These are phyloP conservation scores for Lepidurus packardi DNA, from an alignment of 1,140 invertebrate genomes.

Conservation along the genomic window DNA sequence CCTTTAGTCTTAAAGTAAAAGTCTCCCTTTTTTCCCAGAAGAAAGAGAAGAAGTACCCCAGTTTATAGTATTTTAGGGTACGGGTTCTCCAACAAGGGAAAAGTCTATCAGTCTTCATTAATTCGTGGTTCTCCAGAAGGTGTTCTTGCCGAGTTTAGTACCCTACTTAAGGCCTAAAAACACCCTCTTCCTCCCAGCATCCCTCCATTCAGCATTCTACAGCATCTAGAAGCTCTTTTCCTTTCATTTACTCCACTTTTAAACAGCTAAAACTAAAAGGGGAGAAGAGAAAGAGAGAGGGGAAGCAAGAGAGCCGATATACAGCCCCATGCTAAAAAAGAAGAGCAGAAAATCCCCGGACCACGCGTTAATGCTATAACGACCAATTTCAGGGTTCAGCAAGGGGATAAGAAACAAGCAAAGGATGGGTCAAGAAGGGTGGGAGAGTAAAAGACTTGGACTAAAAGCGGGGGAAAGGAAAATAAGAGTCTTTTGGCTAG, in stretches of 20 bases:
- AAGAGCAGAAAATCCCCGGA: conserved; percentile 10
- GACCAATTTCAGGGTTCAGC: background rate
- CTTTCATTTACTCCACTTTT: background rate
- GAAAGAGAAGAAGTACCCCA: no score
- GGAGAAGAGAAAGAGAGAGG: background rate
- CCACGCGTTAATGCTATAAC: conserved; percentile 21
- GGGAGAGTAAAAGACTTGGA: background rate
- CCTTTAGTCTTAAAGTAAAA: background rate
- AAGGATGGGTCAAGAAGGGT: background rate
- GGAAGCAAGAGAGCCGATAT: background rate
- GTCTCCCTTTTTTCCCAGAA: background rate
- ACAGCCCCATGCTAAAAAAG: background rate
- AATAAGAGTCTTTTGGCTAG: background rate
- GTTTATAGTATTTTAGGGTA: conserved; percentile 1
- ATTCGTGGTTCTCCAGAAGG: background rate
- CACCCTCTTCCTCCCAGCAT: background rate
- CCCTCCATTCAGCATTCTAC: background rate
- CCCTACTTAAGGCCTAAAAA: background rate
- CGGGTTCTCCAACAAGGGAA: background rate
- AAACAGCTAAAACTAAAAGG: background rate
- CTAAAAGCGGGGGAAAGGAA: background rate
- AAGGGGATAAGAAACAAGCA: conserved; percentile 14
- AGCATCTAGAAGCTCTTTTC: background rate
- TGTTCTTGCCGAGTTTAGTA: conserved; percentile 15
- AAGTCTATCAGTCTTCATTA: conserved; percentile 7